These are phyloP conservation scores for Tenualosa thibaudeaui DNA, from an alignment of 2,797 vertebrate species.

Conservation along the genomic window DNA sequence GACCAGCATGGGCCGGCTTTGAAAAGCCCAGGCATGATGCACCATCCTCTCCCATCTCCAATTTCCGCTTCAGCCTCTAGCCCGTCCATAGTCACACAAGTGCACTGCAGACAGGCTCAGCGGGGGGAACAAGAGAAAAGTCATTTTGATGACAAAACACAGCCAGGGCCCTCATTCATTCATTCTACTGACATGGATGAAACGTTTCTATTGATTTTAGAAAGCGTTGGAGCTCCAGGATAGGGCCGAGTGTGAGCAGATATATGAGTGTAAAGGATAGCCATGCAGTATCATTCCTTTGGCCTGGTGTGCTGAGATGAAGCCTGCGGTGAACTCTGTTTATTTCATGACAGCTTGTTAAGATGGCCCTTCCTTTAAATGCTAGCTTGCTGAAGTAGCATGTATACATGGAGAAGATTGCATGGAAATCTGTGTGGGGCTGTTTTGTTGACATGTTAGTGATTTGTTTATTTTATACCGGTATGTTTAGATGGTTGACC, in stretches of 20 bases:
- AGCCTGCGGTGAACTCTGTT: not conserved
- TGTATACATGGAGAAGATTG: not conserved
- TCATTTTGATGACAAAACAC: conserved; percentile 19
- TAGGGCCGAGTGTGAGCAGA: not conserved
- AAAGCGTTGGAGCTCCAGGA: conserved; percentile 3
- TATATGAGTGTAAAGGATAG: not conserved
- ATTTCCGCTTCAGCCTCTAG: not conserved
- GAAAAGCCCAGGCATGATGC: not conserved
- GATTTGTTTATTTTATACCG: not conserved
- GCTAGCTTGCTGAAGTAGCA: not conserved
- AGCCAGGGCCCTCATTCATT: not conserved
- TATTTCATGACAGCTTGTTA: not conserved
- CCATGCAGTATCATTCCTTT: not conserved
- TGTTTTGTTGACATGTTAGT: conserved; percentile 3
- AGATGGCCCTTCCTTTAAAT: not conserved
- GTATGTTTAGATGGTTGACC: not conserved
- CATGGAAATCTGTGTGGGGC: not conserved
- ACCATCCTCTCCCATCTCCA: not conserved
- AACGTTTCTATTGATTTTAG: conserved; percentile 24
- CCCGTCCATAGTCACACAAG: not conserved
- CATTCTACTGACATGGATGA: not conserved
- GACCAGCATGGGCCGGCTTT: not conserved
- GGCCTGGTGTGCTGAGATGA: not conserved
- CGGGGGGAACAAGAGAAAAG: conserved; percentile 5
- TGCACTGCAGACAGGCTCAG: not conserved